These are phyloP conservation scores for Esox lucius DNA, from an alignment of 2,797 vertebrate genomes.

Conservation along the genomic window DNA sequence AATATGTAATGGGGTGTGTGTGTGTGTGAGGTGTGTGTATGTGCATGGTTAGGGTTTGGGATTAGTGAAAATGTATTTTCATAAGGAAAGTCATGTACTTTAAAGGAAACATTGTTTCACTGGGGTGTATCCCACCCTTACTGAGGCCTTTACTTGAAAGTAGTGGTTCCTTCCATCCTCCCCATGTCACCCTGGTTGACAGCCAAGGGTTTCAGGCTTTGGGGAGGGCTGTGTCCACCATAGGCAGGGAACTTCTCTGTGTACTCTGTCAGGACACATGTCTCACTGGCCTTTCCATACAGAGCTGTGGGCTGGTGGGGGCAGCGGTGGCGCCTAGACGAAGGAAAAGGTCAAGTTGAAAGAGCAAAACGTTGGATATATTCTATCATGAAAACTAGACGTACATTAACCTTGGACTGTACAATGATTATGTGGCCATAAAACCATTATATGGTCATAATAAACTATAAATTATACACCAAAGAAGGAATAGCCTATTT, in stretches of 20 bases:
- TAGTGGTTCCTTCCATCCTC: slow-evolving; percentile 78
- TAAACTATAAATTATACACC: too few relatives aligned
- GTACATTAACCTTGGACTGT: not conserved
- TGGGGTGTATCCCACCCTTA: not conserved
- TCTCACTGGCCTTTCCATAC: slow-evolving; percentile 60
- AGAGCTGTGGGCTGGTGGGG: slow-evolving; percentile 68
- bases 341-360: not conserved
- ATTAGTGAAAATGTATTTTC: too few relatives aligned
- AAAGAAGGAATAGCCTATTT: not conserved
- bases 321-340: slow-evolving; percentile 80
- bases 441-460: not conserved
- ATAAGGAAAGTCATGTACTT: too few relatives aligned
- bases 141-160: slow-evolving; percentile 75
- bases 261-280: slow-evolving; percentile 74
- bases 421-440: too few relatives aligned
- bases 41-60: too few relatives aligned
- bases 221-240: slow-evolving; percentile 56
- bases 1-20: not conserved
- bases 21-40: too few relatives aligned
- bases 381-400: not conserved
- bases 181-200: slow-evolving; percentile 49
- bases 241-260: slow-evolving; percentile 78
- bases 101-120: not conserved
- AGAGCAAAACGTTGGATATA: not conserved
- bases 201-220: slow-evolving; percentile 74